Conservation (phyloP, 2,888 invertebrate genomes). For the Caenorhabditis uteleia region DNA sequence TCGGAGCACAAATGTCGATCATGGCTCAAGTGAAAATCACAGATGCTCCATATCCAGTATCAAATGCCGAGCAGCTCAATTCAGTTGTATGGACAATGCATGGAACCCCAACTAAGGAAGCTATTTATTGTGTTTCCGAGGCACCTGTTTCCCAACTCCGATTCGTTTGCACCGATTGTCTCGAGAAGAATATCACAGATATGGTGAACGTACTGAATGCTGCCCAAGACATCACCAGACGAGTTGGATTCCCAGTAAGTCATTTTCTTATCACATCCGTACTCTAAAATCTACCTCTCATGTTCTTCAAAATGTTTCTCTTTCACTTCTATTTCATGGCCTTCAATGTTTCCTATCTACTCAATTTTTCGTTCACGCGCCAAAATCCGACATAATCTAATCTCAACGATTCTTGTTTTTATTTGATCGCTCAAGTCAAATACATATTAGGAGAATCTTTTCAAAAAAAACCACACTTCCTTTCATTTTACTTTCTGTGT, state of each 20-base stretch:
- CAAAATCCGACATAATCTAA: too few species aligned
- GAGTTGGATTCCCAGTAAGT: constrained; percentile 67
- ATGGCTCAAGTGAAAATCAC: constrained; percentile 67
- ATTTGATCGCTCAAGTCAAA: too few species aligned
- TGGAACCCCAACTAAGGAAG: constrained; percentile 59
- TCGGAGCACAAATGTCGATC: constrained; percentile 39
- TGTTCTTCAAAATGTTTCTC: too few species aligned
- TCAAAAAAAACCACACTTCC: too few species aligned
- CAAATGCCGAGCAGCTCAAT: constrained; percentile 63
- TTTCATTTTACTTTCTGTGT: too few species aligned
- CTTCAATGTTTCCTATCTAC: too few species aligned
- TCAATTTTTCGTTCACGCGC: too few species aligned
- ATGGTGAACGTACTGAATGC: constrained; percentile 65
- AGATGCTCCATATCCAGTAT: constrained; percentile 63
- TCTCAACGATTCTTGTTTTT: too few species aligned
- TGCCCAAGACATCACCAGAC: constrained; percentile 66
- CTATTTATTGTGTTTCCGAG: constrained; percentile 53
- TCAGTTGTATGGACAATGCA: constrained; percentile 66
- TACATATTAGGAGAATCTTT: too few species aligned
- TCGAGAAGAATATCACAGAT: constrained; percentile 67
- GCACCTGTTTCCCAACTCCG: constrained; percentile 67
- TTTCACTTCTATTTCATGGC: too few species aligned
- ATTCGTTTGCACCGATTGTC: constrained; percentile 66
- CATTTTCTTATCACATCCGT: too few species aligned
- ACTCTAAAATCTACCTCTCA: neutral